Conservation (phyloP, 2,888 invertebrate genomes). For the Gymnoscelis rufifasciata region DNA sequence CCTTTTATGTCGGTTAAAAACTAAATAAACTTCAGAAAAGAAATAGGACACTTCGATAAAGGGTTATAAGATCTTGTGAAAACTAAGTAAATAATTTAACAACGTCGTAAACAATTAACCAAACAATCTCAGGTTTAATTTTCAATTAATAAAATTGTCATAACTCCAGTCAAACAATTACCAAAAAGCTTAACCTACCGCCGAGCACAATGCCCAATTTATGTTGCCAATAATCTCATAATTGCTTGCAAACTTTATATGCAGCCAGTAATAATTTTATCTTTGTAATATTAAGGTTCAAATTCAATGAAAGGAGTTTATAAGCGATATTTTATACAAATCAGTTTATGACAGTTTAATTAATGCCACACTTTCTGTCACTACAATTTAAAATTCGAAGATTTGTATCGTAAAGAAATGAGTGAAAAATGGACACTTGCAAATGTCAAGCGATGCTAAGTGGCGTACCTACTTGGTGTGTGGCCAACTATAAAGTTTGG, state of each 20-base stretch:
- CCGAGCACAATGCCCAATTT: conserved; percentile 17
- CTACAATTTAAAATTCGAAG: conserved; percentile 28
- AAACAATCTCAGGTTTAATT: no score
- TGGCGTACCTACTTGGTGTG: conserved; percentile 12
- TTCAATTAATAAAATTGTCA: not conserved
- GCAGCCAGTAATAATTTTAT: conserved; percentile 1
- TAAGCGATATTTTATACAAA: conserved; percentile 3
- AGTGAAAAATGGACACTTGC: conserved; percentile 21
- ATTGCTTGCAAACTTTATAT: conserved; percentile 5
- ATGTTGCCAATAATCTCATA: conserved; percentile 13
- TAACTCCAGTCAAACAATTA: conserved; percentile 8
- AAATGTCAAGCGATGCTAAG: conserved; percentile 28
- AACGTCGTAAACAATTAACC: not conserved
- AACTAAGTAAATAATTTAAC: not conserved
- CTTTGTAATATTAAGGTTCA: not conserved
- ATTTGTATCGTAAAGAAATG: conserved; percentile 24
- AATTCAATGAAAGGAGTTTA: conserved; percentile 2
- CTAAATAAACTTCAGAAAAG: no score
- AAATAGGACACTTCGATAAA: no score
- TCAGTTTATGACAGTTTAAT: conserved; percentile 25
- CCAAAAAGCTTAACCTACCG: conserved; percentile 21
- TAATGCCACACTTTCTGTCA: conserved; percentile 28
- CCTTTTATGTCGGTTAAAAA: no score
- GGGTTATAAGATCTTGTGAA: not conserved
- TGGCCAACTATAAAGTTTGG: no score